Evolutionary conservation across 1,140 invertebrate species (phyloP).

Genomic region (Maconellicoccus hirsutus): DNA sequence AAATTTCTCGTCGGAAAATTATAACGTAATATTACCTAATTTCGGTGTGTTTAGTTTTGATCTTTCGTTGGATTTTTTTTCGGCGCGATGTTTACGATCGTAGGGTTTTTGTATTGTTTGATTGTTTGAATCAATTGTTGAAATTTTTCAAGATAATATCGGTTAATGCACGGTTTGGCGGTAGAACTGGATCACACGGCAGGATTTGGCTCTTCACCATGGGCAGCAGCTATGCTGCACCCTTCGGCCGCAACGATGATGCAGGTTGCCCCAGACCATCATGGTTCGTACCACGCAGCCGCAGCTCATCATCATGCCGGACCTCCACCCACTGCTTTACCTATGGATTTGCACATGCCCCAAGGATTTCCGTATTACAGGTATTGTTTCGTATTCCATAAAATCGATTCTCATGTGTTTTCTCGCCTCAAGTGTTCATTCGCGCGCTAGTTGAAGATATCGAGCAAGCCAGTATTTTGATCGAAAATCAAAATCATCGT

Average conservation of each 20-base stretch:
- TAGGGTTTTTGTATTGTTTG: background rate
- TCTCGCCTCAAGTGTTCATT: background rate
- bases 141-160: background rate
- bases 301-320: constrained; percentile 8
- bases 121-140: background rate
- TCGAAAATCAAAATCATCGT: too few relatives aligned
- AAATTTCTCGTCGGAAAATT: background rate
- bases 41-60: background rate
- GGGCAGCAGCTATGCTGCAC: constrained; percentile 14
- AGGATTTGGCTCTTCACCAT: constrained; percentile 19
- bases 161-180: constrained; percentile 18
- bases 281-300: constrained; percentile 12
- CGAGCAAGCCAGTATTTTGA: too few relatives aligned
- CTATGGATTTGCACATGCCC: constrained; percentile 14
- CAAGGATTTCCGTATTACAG: constrained; percentile 18
- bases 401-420: background rate
- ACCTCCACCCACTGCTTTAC: background rate
- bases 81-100: constrained; percentile 10
- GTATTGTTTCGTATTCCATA: background rate
- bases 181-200: constrained; percentile 19
- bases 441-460: too few relatives aligned
- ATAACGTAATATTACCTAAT: background rate
- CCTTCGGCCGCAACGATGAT: background rate
- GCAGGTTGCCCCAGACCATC: constrained; percentile 13
- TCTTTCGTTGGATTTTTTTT: background rate